Conservation (phyloP, 2,888 invertebrate genomes). For the Trilocha varians region DNA sequence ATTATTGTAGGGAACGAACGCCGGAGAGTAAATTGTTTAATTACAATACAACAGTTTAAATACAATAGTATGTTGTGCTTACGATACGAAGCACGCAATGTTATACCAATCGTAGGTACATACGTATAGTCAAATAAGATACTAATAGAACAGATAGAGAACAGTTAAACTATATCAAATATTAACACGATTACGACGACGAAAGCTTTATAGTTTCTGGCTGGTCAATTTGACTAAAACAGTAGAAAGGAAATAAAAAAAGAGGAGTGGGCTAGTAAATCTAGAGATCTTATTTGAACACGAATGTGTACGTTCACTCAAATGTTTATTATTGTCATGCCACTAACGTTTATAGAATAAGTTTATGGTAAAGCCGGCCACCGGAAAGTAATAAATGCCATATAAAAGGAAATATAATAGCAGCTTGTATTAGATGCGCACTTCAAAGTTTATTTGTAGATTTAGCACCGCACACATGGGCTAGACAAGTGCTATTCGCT, state of each 20-base stretch:
- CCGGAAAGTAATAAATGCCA: slow-evolving; percentile 32
- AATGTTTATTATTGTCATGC: no score
- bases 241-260: no score
- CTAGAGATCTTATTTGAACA: no score
- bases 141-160: no score
- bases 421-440: slow-evolving; percentile 3
- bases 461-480: not conserved
- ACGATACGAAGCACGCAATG: slow-evolving; percentile 31
- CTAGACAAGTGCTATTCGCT: not conserved
- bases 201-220: no score
- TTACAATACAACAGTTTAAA: slow-evolving; percentile 51
- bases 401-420: slow-evolving; percentile 32
- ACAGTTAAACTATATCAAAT: no score
- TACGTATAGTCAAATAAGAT: slow-evolving; percentile 38
- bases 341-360: no score
- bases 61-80: slow-evolving; percentile 30
- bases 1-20: slow-evolving; percentile 46
- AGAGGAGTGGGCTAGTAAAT: no score
- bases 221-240: no score
- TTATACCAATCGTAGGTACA: slow-evolving; percentile 19
- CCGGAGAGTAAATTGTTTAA: slow-evolving; percentile 61
- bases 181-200: no score
- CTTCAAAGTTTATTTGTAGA: not conserved
- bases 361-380: slow-evolving; percentile 34
- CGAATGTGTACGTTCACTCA: no score